Conservation (phyloP, 1,140 invertebrate genomes). For the Drosophila murphyi region DNA sequence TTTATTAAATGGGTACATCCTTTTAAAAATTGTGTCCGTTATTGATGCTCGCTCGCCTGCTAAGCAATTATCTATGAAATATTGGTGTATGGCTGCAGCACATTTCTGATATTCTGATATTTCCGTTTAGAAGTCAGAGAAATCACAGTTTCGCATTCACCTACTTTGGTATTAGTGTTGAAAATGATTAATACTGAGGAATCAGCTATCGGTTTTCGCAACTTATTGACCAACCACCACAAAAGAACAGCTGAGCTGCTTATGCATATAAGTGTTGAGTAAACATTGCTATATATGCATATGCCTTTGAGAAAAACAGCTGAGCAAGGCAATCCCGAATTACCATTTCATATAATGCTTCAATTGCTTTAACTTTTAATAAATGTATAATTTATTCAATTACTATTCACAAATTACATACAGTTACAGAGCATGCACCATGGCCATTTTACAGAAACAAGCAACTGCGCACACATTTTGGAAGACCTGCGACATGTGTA, state of each 20-base stretch:
- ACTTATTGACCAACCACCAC: constrained; percentile 2
- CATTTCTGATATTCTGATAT: too few species aligned
- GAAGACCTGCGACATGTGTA: constrained; percentile 18
- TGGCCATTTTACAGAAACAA: background rate
- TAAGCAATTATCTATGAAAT: too few species aligned
- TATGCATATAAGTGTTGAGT: constrained; percentile 5
- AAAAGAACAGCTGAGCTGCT: constrained; percentile 24
- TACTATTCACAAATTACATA: background rate
- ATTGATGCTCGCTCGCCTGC: too few species aligned
- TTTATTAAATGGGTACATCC: background rate
- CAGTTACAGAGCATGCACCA: background rate
- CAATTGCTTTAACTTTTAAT: constrained; percentile 2
- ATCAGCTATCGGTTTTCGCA: background rate
- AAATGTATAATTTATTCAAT: constrained; percentile 13
- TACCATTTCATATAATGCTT: background rate
- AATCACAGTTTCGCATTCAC: background rate
- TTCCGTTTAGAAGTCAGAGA: too few species aligned
- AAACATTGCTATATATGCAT: constrained; percentile 7
- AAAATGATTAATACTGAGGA: background rate
- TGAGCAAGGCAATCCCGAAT: constrained; percentile 1
- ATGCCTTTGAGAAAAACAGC: constrained; percentile 28
- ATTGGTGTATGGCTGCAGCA: too few species aligned
- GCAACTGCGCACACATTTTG: constrained; percentile 41
- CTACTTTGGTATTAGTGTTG: constrained; percentile 10
- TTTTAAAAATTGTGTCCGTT: background rate